phyloP scores from a whole-genome alignment of 1,140 invertebrate species.

The Sycophaga agraensis region DNA sequence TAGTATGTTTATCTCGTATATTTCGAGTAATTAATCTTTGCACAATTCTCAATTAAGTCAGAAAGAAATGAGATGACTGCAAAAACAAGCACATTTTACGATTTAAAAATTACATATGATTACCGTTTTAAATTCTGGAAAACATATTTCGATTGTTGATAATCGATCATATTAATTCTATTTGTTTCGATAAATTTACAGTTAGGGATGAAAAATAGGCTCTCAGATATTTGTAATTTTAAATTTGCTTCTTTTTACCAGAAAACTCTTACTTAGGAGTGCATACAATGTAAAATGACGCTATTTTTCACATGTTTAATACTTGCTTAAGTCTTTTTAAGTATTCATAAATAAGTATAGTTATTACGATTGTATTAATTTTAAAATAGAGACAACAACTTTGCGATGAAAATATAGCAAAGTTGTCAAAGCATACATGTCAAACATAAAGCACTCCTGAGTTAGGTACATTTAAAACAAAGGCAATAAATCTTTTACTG shows the following conservation, averaged over 20 bases:
- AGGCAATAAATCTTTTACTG: conserved; percentile 30
- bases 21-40: conserved; percentile 25
- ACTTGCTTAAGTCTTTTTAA: conserved; percentile 16
- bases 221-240: background rate
- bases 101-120: conserved; percentile 8
- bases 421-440: conserved; percentile 4
- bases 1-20: conserved; percentile 23
- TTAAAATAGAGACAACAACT: conserved; percentile 2
- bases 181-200: conserved; percentile 16
- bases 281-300: background rate
- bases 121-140: conserved; percentile 3
- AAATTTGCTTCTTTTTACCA: background rate
- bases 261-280: conserved; percentile 11
- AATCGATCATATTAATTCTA: too few relatives aligned
- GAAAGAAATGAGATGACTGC: conserved; percentile 13
- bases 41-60: conserved; percentile 18
- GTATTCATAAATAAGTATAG: conserved; percentile 24
- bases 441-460: conserved; percentile 6
- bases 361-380: conserved; percentile 18
- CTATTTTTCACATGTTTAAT: conserved; percentile 21
- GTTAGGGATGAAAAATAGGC: conserved; percentile 1
- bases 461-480: conserved; percentile 15
- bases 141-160: background rate
- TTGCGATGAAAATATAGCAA: background rate
- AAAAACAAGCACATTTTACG: conserved; percentile 11